Evolutionary conservation across 2,113 vertebrate species (phyloP).

Genomic region (Elgaria multicarinata): DNA sequence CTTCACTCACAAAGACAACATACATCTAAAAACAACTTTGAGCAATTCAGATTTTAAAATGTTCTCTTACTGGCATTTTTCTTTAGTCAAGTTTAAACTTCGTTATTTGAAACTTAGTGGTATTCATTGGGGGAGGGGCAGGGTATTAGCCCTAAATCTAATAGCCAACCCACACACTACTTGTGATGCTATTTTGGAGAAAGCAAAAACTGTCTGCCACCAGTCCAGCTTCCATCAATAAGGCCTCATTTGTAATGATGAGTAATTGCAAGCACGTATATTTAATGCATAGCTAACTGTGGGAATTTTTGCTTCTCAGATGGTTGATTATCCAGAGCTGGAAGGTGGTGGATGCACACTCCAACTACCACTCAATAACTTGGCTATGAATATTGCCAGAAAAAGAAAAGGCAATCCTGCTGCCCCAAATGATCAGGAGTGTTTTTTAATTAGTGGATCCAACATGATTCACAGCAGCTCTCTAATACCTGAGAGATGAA

Average conservation of each 20-base stretch:
- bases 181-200: neutral
- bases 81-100: no score
- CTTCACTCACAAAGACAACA: no score
- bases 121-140: no score
- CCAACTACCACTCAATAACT: neutral
- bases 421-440: neutral
- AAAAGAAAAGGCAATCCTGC: no score
- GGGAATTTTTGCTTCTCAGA: neutral
- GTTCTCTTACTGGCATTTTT: no score
- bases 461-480: neutral
- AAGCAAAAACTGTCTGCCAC: neutral
- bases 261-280: neutral
- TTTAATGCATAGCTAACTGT: neutral
- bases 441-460: conserved; percentile 16
- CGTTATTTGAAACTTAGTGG: no score
- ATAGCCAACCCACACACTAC: no score
- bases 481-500: neutral
- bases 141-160: no score
- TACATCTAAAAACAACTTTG: no score
- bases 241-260: neutral
- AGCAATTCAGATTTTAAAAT: no score
- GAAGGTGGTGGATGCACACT: neutral
- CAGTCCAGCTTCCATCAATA: neutral
- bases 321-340: neutral
- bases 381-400: neutral